A percentile compares a stretch with the other conserved stretches of the same genome.
phyloP scores from a whole-genome alignment of 2,888 invertebrate species.

The Nemotelus nigrinus region DNA sequence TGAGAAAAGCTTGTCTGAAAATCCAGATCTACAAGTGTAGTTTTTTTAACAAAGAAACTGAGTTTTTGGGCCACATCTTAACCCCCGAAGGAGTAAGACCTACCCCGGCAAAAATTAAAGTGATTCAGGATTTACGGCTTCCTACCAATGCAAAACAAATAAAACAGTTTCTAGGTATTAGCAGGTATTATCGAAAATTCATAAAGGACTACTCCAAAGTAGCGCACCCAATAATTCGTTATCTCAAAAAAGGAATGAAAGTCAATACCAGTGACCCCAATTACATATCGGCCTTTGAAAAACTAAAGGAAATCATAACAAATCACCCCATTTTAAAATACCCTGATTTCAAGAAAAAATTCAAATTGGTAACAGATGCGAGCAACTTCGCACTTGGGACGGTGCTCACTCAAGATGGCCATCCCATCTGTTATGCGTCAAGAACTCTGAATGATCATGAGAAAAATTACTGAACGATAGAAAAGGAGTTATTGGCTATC shows the following conservation, averaged over 20 bases:
- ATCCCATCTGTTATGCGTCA: slow-evolving; percentile 54
- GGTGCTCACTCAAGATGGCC: slow-evolving; percentile 52
- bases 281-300: background rate
- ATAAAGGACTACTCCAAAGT: background rate
- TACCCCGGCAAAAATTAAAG: too few species aligned
- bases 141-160: too few species aligned
- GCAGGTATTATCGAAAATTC: slow-evolving; percentile 1
- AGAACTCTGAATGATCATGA: slow-evolving; percentile 49
- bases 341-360: slow-evolving; percentile 50
- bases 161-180: background rate
- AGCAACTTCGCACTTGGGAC: slow-evolving; percentile 51
- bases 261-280: background rate
- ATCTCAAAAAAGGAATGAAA: background rate
- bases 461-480: slow-evolving; percentile 54
- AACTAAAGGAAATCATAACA: too few species aligned
- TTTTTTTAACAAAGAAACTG: background rate
- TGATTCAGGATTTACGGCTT: too few species aligned
- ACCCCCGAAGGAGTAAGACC: too few species aligned
- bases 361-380: slow-evolving; percentile 49
- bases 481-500: slow-evolving; percentile 49
- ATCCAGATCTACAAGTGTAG: background rate
- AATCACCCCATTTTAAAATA: slow-evolving; percentile 14
- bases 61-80: too few species aligned
- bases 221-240: too few species aligned
- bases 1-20: background rate